Percentiles rank a stretch among this genome's conserved stretches.
Conservation (phyloP, 23 tunicate species). For the Halocynthia roretzi region DNA sequence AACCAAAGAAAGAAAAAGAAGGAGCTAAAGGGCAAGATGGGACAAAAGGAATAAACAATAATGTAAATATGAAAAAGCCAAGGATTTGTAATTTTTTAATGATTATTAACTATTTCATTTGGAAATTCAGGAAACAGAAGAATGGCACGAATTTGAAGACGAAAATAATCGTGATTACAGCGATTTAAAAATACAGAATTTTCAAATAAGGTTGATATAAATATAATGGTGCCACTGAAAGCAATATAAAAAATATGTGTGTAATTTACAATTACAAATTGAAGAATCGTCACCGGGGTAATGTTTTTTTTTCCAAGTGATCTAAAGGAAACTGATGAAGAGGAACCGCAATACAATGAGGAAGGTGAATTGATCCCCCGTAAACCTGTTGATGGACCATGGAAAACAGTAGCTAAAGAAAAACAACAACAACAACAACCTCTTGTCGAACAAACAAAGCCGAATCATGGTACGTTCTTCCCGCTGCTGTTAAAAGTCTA, state of each 20-base stretch:
- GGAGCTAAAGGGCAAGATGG: background rate
- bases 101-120: background rate
- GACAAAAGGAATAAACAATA: background rate
- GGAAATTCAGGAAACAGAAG: slow-evolving; percentile 68
- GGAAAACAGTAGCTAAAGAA: slow-evolving; percentile 38
- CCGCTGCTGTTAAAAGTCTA: too few species aligned
- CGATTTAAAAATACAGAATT: slow-evolving; percentile 82
- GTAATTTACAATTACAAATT: background rate
- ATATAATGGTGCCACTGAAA: background rate
- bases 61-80: background rate
- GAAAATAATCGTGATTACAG: slow-evolving; percentile 86
- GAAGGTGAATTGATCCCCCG: slow-evolving; percentile 79
- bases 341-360: slow-evolving; percentile 69
- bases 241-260: background rate
- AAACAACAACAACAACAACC: background rate
- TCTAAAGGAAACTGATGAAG: slow-evolving; percentile 1
- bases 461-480: too few species aligned
- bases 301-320: slow-evolving; percentile 1
- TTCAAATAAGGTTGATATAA: slow-evolving; percentile 46
- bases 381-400: slow-evolving; percentile 76
- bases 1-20: slow-evolving; percentile 22
- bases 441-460: too few species aligned
- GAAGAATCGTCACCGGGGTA: background rate
- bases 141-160: slow-evolving; percentile 94
- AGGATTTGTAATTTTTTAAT: background rate